These are phyloP conservation scores for Hippopotamus amphibius DNA, from an alignment of 2,113 vertebrate species.

Conservation along the genomic window DNA sequence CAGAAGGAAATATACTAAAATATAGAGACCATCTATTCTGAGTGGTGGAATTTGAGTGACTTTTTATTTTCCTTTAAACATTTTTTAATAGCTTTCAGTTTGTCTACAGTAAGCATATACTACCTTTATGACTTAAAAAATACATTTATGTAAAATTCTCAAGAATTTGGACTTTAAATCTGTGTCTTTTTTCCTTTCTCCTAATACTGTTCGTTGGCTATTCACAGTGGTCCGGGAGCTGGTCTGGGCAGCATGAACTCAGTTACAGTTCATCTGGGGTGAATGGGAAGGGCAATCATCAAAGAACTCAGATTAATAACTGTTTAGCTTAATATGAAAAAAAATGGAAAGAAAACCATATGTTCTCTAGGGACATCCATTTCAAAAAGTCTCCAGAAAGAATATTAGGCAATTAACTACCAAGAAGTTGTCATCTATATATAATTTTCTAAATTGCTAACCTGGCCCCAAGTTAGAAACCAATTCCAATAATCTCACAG, in stretches of 20 bases:
- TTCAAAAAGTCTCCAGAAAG: not conserved
- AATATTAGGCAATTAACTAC: not conserved
- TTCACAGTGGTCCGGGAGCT: not conserved
- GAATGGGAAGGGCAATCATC: not conserved
- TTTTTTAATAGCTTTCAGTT: not conserved
- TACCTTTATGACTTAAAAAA: conserved; percentile 23
- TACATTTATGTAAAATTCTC: not conserved
- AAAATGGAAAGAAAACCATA: not conserved
- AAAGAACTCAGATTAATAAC: not conserved
- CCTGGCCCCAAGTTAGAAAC: not conserved
- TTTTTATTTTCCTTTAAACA: conserved; percentile 33
- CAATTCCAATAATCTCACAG: not conserved
- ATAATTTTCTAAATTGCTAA: conserved; percentile 20
- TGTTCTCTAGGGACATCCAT: not conserved
- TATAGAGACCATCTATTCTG: not conserved
- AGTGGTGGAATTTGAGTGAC: not conserved
- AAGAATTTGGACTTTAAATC: not conserved
- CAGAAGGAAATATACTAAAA: not conserved
- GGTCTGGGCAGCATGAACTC: not conserved
- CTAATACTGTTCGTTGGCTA: not conserved
- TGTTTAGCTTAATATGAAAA: not conserved
- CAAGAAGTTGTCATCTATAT: not conserved
- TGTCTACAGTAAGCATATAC: not conserved
- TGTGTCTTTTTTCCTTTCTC: not conserved
- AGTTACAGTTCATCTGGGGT: not conserved